These are phyloP conservation scores for Polia nebulosa DNA, from an alignment of 2,888 invertebrate species.

Conservation along the genomic window DNA sequence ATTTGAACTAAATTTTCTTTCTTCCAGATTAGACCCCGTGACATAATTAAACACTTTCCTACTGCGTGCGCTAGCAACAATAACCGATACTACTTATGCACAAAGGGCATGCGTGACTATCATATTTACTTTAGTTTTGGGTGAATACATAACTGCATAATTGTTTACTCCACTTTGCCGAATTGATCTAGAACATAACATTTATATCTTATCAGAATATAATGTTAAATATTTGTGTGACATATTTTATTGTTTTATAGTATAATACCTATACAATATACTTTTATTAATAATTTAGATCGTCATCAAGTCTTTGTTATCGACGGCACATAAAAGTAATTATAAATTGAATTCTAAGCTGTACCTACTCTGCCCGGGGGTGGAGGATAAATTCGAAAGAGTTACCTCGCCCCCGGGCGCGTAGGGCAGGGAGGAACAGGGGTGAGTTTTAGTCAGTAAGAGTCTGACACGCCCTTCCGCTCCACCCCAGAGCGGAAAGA, in stretches of 20 bases:
- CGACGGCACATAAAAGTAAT: slow-evolving; percentile 26
- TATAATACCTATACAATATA: slow-evolving; percentile 27
- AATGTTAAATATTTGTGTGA: slow-evolving; percentile 43
- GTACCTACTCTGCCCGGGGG: not conserved
- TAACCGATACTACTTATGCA: slow-evolving; percentile 27
- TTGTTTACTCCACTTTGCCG: slow-evolving; percentile 26
- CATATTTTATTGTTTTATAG: slow-evolving; percentile 54
- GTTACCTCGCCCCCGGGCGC: no score
- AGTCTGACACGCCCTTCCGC: no score
- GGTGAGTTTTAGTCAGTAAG: no score
- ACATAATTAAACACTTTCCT: slow-evolving; percentile 32
- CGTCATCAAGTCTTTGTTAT: slow-evolving; percentile 45
- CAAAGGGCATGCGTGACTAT: slow-evolving; percentile 55
- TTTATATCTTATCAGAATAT: slow-evolving; percentile 64
- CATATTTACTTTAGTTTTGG: slow-evolving; percentile 22
- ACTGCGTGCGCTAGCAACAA: slow-evolving; percentile 32
- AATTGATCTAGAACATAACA: slow-evolving; percentile 39
- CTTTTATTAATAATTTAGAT: slow-evolving; percentile 26
- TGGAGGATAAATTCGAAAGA: no score
- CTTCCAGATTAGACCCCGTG: no score
- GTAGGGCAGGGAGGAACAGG: no score
- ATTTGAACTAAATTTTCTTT: no score
- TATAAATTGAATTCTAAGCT: slow-evolving; percentile 13
- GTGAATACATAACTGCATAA: slow-evolving; percentile 30
- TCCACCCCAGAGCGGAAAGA: no score